A percentile compares a stretch with the other conserved stretches of the same genome.
Evolutionary conservation across 2,797 vertebrate genomes (phyloP).

Genomic region (Yasuhikotakia modesta): DNA sequence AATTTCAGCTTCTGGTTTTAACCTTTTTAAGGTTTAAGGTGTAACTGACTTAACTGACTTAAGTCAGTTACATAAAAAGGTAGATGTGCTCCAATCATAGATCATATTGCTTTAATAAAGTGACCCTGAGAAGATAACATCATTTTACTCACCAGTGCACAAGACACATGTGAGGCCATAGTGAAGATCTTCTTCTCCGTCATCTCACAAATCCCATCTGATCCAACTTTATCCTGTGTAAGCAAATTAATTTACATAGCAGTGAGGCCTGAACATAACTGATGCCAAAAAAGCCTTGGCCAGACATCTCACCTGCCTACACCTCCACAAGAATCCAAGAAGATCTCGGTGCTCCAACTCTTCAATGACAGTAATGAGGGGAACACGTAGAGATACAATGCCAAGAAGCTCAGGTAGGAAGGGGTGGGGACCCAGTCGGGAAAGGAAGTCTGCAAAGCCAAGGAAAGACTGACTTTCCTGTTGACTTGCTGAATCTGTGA

Average conservation of each 20-base stretch:
- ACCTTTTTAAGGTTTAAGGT: too few relatives aligned
- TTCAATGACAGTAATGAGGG: conserved; percentile 87
- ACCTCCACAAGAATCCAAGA: conserved; percentile 88
- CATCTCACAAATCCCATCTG: conserved; percentile 80
- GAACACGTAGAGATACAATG: conserved; percentile 82
- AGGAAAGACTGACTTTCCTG: conserved; percentile 83
- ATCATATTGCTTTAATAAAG: too few relatives aligned
- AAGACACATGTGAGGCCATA: conserved; percentile 85
- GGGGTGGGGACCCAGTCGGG: conserved; percentile 82
- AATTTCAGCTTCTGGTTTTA: too few relatives aligned
- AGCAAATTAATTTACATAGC: too few relatives aligned
- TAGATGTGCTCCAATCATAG: too few relatives aligned
- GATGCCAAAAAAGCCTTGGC: too few relatives aligned
- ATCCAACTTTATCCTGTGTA: conserved; percentile 75
- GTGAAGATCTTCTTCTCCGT: conserved; percentile 87
- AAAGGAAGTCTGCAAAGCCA: conserved; percentile 86
- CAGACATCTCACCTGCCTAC: conserved; percentile 72
- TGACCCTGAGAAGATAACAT: neutral
- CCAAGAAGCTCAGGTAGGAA: conserved; percentile 88
- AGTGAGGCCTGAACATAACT: too few relatives aligned
- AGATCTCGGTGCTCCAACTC: conserved; percentile 85
- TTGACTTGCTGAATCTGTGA: conserved; percentile 74
- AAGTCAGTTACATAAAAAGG: too few relatives aligned
- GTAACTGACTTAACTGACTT: too few relatives aligned
- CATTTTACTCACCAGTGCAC: conserved; percentile 84